Evolutionary conservation across 2,888 invertebrate species (phyloP), one percentile per base, ranked within the genome.

Genomic region (Laothoe populi): DNA sequence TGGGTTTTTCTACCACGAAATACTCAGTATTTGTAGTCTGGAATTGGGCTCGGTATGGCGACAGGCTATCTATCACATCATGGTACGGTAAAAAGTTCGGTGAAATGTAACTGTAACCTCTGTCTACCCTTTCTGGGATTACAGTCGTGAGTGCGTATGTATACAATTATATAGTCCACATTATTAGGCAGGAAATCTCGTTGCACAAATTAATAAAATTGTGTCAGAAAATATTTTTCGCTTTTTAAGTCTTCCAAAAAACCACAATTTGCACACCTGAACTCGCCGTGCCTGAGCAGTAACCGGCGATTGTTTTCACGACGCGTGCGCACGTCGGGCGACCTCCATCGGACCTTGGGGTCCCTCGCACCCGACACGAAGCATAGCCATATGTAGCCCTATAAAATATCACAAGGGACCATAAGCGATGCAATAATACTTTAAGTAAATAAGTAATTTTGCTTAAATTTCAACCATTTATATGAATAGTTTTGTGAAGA

Each of bases 301-400:
- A 90, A 90, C 83, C 79, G 73, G 90, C 90, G 83, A 88, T 82
- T 88, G 86, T 89, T 89, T 87, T 87, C 74, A 70, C 81, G 83
- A 81, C 87, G 87, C 87, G 86, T 86, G 85, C 86, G 84, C 84
- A n/a, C 71, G 75, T 79, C 66, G 78, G 78, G 82, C 87, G 90
- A 88, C 90, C 88, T 90, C 87, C 79, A 82, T 74, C 79, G 82
- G 87, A 84, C 88, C 90, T 89, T 89, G 90, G 79, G 75, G 77
- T 73, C 75, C 57, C 70, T 70, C 70, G 72, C 73, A 71, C 42
- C 57, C 57, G 46, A 23, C 62, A n/a, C 46, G n/a, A n/a, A 24
- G 19, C 19, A 21, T 42, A 42, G 8, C 48, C 13, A 57, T n/a
- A 57, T 45, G 48, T 62, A 38, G n/a, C 10, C 60, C 44, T 46